Evolutionary conservation across 2,113 vertebrate species (phyloP), one percentile per base, ranked within the genome.

Genomic region (Pagrus major): DNA sequence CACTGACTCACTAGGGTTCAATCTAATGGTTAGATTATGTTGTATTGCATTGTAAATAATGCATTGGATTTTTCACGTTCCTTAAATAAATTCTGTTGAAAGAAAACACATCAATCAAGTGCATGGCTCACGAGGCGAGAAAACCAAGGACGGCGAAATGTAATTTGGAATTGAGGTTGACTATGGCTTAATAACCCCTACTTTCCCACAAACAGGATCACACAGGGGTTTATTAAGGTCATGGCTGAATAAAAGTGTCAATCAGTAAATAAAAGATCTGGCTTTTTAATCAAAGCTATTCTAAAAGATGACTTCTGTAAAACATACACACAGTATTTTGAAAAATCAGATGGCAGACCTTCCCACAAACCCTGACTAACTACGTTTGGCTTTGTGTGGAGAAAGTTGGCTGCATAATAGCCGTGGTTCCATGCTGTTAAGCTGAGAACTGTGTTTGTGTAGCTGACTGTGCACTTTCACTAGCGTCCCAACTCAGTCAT

Each of bases 31-130:
- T 14, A 52, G 78, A 68, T 75, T 47, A 58, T 21, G 16, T 44
- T 67, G 33, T 71, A 70, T 9, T 76, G 16, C 5, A 70, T 4
- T 71, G 6, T 71, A 74, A 85, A 80, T 60, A 73, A 83, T 73
- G 63, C 23, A 71, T 3, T 12, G 5, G 31, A 16, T 55, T 25
- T 20, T 63, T 25, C 23, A 54, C 15, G 71, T 75, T 52, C n/a
- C 35, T 74, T 7, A 31, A 68, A 21, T 64, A 59, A 71, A 77
- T 64, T 25, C 20, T 54, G 7, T 46, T 44, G 23, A 49, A 81
- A 58, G 21, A 75, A 71, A 71, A 85, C 47, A 65, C 31, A 68
- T 75, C 46, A 81, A 84, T 76, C 75, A 63, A 76, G 35, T 49
- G 39, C 25, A 44, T 23, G 25, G 29, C 68, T 80, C 31, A 70